Evolutionary conservation across 2,797 vertebrate species (phyloP).

Genomic region (Arrhamphus sclerolepis): DNA sequence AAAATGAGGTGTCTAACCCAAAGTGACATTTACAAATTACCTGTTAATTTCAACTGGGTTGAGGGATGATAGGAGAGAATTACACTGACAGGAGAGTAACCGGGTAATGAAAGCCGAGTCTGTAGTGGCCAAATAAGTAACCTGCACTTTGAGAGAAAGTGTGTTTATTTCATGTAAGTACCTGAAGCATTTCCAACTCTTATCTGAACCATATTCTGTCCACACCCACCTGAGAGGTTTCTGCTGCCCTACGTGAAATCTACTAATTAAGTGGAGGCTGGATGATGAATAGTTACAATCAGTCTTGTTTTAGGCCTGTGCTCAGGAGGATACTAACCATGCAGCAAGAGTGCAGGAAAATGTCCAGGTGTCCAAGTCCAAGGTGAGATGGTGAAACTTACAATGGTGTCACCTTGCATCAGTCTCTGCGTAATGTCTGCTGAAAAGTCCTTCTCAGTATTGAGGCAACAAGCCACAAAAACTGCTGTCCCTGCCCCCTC

Average conservation of each 20-base stretch:
- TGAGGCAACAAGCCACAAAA: conserved; percentile 63
- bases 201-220: conserved; percentile 50
- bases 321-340: conserved; percentile 80
- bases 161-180: conserved; percentile 72
- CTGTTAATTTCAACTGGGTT: conserved; percentile 99
- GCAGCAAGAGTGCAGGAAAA: conserved; percentile 49
- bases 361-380: conserved; percentile 67
- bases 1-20: conserved; percentile 99
- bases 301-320: conserved; percentile 79
- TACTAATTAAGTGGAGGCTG: conserved; percentile 68
- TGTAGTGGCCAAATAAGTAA: conserved; percentile 87
- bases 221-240: conserved; percentile 67
- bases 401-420: conserved; percentile 80
- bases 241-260: conserved; percentile 50
- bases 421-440: conserved; percentile 50
- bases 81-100: conserved; percentile 93
- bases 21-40: conserved; percentile 99
- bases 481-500: conserved; percentile 16
- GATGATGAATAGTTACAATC: conserved; percentile 87
- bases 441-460: conserved; percentile 56
- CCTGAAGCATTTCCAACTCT: conserved; percentile 56
- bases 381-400: conserved; percentile 75
- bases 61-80: conserved; percentile 98
- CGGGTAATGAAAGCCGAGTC: conserved; percentile 89
- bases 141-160: conserved; percentile 74